Evolutionary conservation across 23 tunicate species (phyloP).

Genomic region (Styela plicata): DNA sequence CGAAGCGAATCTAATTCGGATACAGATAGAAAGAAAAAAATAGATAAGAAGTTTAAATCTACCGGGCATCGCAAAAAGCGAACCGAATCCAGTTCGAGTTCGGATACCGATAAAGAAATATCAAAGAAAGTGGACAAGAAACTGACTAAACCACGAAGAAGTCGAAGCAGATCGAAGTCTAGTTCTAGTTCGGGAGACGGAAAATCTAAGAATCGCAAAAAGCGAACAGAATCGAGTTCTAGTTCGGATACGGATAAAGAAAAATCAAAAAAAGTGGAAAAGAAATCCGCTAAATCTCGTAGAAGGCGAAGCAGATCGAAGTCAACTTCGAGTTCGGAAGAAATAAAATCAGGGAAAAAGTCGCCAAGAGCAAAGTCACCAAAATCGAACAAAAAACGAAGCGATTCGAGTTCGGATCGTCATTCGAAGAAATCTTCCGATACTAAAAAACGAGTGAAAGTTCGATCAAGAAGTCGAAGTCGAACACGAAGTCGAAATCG

Average conservation of each 20-base stretch:
- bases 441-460: no score
- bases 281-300: no score
- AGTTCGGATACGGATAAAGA: background rate
- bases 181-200: background rate
- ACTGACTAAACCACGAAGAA: background rate
- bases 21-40: background rate
- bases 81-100: background rate
- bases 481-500: no score
- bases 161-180: background rate
- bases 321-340: background rate
- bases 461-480: no score
- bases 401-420: no score
- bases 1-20: background rate
- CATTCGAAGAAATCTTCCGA: no score
- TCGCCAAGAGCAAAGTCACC: background rate
- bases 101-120: background rate
- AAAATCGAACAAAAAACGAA: no score
- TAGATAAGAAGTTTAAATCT: background rate
- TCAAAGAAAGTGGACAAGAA: background rate
- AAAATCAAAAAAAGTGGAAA: no score
- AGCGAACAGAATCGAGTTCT: background rate
- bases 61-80: background rate
- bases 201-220: background rate
- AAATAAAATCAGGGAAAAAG: background rate
- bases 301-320: no score